phyloP scores from a whole-genome alignment of 2,888 invertebrate genomes.

The Protodeltote pygarga region DNA sequence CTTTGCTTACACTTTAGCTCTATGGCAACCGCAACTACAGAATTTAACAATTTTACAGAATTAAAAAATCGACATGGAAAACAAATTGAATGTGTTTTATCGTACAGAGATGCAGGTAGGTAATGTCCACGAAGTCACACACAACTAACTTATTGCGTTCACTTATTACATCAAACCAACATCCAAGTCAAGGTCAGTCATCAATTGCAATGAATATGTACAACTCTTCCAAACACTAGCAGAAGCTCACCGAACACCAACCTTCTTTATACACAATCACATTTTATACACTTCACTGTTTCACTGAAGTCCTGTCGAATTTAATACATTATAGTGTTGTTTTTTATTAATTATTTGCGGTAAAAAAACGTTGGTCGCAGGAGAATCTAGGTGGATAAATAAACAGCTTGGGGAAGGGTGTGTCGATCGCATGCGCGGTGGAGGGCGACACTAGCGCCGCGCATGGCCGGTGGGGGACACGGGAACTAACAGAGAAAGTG shows the following conservation, averaged over 20 bases:
- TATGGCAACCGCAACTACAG: too few relatives aligned
- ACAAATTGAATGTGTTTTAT: too few relatives aligned
- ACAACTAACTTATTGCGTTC: too few relatives aligned
- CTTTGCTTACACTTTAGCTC: too few relatives aligned
- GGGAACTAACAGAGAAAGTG: slow-evolving; percentile 1
- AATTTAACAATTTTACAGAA: too few relatives aligned
- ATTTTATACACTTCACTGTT: slow-evolving; percentile 19
- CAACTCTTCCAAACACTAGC: too few relatives aligned
- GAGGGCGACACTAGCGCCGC: slow-evolving; percentile 7
- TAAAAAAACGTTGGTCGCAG: slow-evolving; percentile 8
- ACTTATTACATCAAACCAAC: too few relatives aligned
- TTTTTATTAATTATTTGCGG: slow-evolving; percentile 15
- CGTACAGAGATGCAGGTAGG: too few relatives aligned
- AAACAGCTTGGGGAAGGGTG: slow-evolving; percentile 25
- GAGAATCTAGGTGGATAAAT: slow-evolving; percentile 31
- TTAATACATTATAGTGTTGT: background rate
- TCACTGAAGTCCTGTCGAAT: slow-evolving; percentile 8
- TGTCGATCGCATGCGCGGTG: slow-evolving; percentile 23
- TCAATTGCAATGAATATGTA: too few relatives aligned
- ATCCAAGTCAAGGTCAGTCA: too few relatives aligned
- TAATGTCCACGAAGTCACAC: too few relatives aligned
- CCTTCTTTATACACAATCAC: slow-evolving; percentile 15
- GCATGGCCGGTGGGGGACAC: background rate
- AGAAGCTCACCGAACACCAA: background rate
- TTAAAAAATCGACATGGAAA: too few relatives aligned